Evolutionary conservation across 2,797 vertebrate species (phyloP).

Genomic region (Chelonia mydas): DNA sequence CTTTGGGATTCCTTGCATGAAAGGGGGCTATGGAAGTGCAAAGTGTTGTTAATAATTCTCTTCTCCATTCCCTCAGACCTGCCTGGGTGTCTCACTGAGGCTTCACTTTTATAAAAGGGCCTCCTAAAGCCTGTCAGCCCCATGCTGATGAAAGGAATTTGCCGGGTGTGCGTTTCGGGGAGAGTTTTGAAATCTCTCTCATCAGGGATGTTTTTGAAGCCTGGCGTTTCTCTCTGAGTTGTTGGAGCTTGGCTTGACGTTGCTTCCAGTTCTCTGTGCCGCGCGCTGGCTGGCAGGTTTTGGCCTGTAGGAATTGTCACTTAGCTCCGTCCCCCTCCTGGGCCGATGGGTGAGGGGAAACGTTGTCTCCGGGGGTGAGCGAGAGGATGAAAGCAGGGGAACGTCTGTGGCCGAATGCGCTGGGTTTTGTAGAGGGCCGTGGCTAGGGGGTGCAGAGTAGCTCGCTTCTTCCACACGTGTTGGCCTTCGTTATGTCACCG

Average conservation of each 20-base stretch:
- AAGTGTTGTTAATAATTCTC: background rate
- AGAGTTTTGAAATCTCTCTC: background rate
- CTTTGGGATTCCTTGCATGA: accelerated
- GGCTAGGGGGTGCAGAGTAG: background rate
- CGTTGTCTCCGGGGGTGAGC: background rate
- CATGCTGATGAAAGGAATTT: conserved; percentile 55
- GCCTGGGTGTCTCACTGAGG: conserved; percentile 50
- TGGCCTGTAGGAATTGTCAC: accelerated
- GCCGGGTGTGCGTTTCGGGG: accelerated
- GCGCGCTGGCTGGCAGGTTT: accelerated
- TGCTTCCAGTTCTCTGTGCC: accelerated
- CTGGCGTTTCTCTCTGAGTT: background rate
- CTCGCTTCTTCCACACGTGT: background rate
- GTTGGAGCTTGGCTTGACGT: background rate
- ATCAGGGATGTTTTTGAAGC: background rate
- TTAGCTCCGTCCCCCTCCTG: background rate
- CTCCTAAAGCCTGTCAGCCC: conserved; percentile 69
- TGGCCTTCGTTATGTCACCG: background rate
- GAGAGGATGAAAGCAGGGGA: background rate
- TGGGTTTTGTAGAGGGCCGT: background rate
- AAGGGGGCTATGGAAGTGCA: accelerated
- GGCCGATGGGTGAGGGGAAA: background rate
- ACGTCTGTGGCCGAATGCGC: background rate
- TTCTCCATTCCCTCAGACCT: background rate
- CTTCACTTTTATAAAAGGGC: conserved; percentile 63